Percentiles rank a stretch among this genome's conserved stretches.
phyloP scores from a whole-genome alignment of 2,113 vertebrate species.

The Pterophyllum scalare region DNA sequence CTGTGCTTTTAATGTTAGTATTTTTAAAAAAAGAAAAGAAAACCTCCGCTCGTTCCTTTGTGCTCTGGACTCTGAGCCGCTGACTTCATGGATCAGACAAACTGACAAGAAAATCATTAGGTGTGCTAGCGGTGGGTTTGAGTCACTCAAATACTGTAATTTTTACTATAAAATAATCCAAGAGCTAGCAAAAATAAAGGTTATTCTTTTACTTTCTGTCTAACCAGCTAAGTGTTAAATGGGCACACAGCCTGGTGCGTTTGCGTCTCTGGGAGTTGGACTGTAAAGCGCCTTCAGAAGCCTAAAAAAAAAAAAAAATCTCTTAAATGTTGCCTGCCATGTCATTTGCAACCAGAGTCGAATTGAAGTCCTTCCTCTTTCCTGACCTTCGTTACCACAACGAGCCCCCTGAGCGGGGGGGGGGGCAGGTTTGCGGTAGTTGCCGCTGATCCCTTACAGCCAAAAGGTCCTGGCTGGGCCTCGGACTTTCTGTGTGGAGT shows the following conservation, averaged over 20 bases:
- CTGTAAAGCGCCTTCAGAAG: neutral
- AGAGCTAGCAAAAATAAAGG: neutral
- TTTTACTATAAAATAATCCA: neutral
- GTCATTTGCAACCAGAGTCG: no score
- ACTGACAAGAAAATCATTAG: constrained; percentile 15
- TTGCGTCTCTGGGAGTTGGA: neutral
- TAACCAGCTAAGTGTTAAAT: neutral
- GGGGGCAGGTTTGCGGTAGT: neutral
- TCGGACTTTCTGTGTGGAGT: no score
- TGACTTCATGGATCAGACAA: neutral
- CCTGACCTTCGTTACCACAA: neutral
- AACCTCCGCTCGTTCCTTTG: neutral
- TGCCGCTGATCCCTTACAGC: neutral
- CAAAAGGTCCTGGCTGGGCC: neutral
- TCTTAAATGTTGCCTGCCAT: no score
- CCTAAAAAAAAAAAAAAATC: accelerated
- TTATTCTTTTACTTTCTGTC: neutral
- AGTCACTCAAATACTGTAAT: constrained; percentile 7
- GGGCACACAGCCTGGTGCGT: neutral
- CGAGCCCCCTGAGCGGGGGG: no score
- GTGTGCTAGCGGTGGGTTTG: neutral
- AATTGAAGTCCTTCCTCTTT: neutral
- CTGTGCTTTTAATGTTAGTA: neutral
- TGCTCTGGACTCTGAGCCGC: neutral
- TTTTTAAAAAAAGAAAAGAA: neutral